Percentiles rank a stretch among this genome's conserved stretches.
These are phyloP conservation scores for Ditylenchus weischeri DNA, from an alignment of 2,888 invertebrate genomes.

Conservation along the genomic window DNA sequence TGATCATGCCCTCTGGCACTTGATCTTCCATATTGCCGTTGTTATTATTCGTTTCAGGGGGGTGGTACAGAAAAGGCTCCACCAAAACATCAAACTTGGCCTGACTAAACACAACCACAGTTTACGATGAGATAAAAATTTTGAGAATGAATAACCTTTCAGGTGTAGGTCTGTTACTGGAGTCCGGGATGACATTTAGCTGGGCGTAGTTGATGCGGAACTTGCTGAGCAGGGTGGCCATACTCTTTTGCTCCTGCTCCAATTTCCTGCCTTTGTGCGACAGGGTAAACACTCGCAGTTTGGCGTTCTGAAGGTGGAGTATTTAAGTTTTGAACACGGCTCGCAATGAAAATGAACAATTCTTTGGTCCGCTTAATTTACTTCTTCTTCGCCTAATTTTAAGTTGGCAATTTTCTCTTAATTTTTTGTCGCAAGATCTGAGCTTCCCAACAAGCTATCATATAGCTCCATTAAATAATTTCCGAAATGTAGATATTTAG, in stretches of 20 bases:
- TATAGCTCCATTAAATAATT: too few species aligned
- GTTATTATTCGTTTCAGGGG: neutral
- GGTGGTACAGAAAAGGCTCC: slow-evolving; percentile 15
- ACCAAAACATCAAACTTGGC: slow-evolving; percentile 22
- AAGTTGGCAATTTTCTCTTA: too few species aligned
- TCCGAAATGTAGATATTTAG: too few species aligned
- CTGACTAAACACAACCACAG: slow-evolving; percentile 9
- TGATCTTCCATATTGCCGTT: slow-evolving; percentile 18
- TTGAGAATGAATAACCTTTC: slow-evolving; percentile 2
- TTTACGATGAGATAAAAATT: neutral
- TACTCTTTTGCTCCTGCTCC: slow-evolving; percentile 61
- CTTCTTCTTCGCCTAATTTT: too few species aligned
- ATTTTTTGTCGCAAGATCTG: too few species aligned
- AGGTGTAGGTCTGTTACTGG: slow-evolving; percentile 70
- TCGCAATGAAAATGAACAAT: too few species aligned
- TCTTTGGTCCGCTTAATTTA: too few species aligned
- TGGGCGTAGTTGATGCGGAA: slow-evolving; percentile 90
- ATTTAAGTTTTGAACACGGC: too few species aligned
- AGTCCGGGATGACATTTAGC: slow-evolving; percentile 86
- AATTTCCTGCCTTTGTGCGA: slow-evolving; percentile 49
- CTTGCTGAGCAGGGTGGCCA: slow-evolving; percentile 91
- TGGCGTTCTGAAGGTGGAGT: slow-evolving; percentile 37
- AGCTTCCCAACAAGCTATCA: too few species aligned
- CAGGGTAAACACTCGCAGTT: slow-evolving; percentile 57
- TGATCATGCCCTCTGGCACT: slow-evolving; percentile 32